A percentile compares a stretch with the other conserved stretches of the same genome.
phyloP scores from a whole-genome alignment of 2,113 vertebrate genomes.

The Podocnemis expansa region DNA sequence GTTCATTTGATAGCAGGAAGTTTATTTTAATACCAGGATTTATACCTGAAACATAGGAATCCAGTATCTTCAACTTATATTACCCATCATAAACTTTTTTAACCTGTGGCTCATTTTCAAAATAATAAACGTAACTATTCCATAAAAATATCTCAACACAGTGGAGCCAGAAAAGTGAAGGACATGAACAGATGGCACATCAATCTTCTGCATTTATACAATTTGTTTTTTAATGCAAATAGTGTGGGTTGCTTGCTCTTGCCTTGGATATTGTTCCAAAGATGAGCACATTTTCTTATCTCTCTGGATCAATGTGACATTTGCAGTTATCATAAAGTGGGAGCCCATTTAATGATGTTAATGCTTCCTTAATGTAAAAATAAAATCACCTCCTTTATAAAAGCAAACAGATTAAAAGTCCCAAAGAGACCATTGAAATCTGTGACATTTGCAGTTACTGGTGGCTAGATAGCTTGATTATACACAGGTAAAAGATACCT shows the following conservation, averaged over 20 bases:
- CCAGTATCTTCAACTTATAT: constrained; percentile 78
- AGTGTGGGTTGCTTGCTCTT: constrained; percentile 87
- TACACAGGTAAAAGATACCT: constrained; percentile 75
- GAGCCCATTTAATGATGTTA: constrained; percentile 89
- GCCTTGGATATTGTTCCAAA: constrained; percentile 87
- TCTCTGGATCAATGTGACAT: constrained; percentile 90
- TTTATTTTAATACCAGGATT: constrained; percentile 64
- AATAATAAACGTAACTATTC: constrained; percentile 88
- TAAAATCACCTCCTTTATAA: constrained; percentile 86
- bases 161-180: constrained; percentile 87
- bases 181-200: constrained; percentile 88
- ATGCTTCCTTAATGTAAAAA: constrained; percentile 89
- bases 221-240: constrained; percentile 91
- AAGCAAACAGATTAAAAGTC: constrained; percentile 86
- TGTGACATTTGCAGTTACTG: constrained; percentile 82
- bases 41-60: constrained; percentile 72
- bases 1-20: constrained; percentile 43
- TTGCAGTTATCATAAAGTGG: constrained; percentile 88
- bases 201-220: constrained; percentile 90
- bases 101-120: constrained; percentile 87
- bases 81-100: constrained; percentile 85
- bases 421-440: constrained; percentile 83
- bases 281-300: constrained; percentile 88
- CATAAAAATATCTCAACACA: constrained; percentile 89
- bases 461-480: constrained; percentile 79